Conservation (phyloP, 2,888 invertebrate genomes). For the Stegophylla sp. region DNA sequence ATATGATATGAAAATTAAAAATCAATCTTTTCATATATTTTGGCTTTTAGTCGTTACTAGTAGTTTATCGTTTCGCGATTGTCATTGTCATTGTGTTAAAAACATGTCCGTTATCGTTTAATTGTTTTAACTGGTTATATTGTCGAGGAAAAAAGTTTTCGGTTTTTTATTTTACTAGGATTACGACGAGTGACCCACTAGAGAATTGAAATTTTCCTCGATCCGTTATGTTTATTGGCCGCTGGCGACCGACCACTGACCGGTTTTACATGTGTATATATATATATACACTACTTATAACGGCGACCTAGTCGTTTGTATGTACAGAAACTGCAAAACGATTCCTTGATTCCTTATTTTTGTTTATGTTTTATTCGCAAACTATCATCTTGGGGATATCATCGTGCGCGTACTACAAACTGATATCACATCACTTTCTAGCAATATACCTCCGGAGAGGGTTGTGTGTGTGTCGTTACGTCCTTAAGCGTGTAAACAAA, state of each 20-base stretch:
- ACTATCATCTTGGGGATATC: conserved; percentile 42
- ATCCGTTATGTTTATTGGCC: conserved; percentile 56
- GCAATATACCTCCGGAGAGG: background rate
- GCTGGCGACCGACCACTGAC: conserved; percentile 49
- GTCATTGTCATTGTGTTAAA: background rate
- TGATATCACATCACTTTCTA: background rate
- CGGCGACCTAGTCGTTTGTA: conserved; percentile 27
- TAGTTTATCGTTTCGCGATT: background rate
- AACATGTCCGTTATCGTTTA: background rate
- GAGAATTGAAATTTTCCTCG: conserved; percentile 36
- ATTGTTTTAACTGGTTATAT: background rate
- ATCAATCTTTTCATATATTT: conserved; percentile 19
- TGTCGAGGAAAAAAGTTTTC: background rate
- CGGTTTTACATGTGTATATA: conserved; percentile 44
- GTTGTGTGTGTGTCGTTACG: too few relatives aligned
- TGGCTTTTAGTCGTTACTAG: background rate
- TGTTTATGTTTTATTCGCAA: conserved; percentile 42
- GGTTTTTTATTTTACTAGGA: conserved; percentile 24
- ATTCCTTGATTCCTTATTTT: conserved; percentile 34
- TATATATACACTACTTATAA: too few relatives aligned
- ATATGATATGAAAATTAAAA: conserved; percentile 6
- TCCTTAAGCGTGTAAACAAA: too few relatives aligned
- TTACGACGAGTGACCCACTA: conserved; percentile 55
- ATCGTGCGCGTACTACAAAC: background rate
- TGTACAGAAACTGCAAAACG: conserved; percentile 36